Evolutionary conservation across 2,113 vertebrate species (phyloP), one percentile per base, ranked within the genome.

Genomic region (Chitala chitala): DNA sequence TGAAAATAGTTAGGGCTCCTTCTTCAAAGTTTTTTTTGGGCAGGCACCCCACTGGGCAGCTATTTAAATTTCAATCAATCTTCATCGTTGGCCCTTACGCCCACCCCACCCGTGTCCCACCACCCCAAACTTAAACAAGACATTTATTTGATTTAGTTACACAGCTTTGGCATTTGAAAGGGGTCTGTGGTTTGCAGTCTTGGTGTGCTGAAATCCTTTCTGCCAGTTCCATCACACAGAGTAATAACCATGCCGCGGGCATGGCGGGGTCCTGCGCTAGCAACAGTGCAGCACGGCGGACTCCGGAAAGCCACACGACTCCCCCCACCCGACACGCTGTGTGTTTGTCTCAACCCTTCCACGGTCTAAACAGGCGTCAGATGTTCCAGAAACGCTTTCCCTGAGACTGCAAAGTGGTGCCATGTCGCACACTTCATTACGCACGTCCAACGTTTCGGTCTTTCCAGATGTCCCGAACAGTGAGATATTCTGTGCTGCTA

Each of bases 61-160:
- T 7, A 13, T 22, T 26, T 70, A 22, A 51, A 13, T 38, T 54
- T 40, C 48, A 36, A 71, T 71, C 55, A 3, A 15, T 59, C 53
- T 58, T 3, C 17, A 44, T 6, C 6, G 0, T 20, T 9, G 40
- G 1, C 26, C 22, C 3, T 2, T 15, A 7, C 64, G 2, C 42
- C 59, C 38, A 6, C 26, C 8, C 31, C 3, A 20, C 24, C 56
- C 56, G 31, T n/a, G n/a, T n/a, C 2, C 29, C 24, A 20, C 20
- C 9, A 8, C 46, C 46, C 24, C 13, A 66, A 68, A 56, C 50
- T 68, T 40, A 24, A 69, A 31, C 73, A 69, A 48, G 73, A 69
- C 64, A 33, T 75, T 38, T 72, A 44, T 46, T 74, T 69, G 33
- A 69, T 69, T 69, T 56, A 56, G 50, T 26, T 13, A 22, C 51